Evolutionary conservation across 2,888 invertebrate species (phyloP).

Genomic region (Metallyticus violacea): DNA sequence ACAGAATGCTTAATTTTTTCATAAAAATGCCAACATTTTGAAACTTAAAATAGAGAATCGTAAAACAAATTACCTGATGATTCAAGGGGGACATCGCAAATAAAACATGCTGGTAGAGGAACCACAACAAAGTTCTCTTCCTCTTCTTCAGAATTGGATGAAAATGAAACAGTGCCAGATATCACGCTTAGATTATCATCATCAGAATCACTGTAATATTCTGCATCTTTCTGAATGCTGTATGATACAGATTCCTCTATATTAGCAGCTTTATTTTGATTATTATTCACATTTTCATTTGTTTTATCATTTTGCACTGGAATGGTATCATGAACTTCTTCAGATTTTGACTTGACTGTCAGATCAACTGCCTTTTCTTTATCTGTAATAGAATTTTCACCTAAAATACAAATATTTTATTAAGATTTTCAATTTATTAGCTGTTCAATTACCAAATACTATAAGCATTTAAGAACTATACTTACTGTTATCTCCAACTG

Average conservation of each 20-base stretch:
- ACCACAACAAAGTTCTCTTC: conserved; percentile 43
- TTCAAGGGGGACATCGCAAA: conserved; percentile 17
- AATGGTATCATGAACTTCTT: neutral
- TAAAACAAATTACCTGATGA: neutral
- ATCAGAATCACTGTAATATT: conserved; percentile 40
- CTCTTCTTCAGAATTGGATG: conserved; percentile 38
- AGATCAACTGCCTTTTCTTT: conserved; percentile 17
- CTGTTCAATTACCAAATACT: neutral
- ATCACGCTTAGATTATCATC: conserved; percentile 44
- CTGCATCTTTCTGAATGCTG: neutral
- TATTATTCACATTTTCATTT: neutral
- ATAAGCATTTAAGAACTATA: neutral
- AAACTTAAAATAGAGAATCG: too few species aligned
- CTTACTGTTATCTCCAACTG: neutral
- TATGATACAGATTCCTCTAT: neutral
- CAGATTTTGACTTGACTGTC: conserved; percentile 13
- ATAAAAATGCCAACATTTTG: too few species aligned
- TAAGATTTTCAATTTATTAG: neutral
- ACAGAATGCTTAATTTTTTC: too few species aligned
- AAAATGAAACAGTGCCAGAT: conserved; percentile 39
- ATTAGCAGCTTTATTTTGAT: neutral
- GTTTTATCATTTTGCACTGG: neutral
- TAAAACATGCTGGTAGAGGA: conserved; percentile 38
- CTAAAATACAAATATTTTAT: neutral
- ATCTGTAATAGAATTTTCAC: neutral